phyloP scores from a whole-genome alignment of 2,113 vertebrate genomes.

The Barnardius zonarius region DNA sequence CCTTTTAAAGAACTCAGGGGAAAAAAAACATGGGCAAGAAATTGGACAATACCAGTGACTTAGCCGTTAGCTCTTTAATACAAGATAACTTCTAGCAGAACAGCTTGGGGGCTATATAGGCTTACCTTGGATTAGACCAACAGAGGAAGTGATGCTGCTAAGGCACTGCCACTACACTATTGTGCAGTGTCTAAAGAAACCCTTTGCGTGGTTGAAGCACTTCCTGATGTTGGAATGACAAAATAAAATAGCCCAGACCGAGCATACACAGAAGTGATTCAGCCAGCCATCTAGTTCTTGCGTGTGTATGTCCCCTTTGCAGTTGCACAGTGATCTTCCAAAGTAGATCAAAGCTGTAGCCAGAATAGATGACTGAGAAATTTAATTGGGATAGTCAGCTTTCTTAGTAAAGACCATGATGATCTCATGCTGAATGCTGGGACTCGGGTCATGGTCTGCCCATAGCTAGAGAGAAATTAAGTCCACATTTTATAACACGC shows the following conservation, averaged over 20 bases:
- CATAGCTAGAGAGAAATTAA: neutral
- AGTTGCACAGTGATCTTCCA: neutral
- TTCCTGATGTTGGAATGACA: neutral
- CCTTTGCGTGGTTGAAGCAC: neutral
- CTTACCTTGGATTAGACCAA: neutral
- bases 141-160: neutral
- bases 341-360: neutral
- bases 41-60: neutral
- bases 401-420: neutral
- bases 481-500: neutral
- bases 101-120: neutral
- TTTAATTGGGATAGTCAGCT: neutral
- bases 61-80: neutral
- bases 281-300: neutral
- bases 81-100: neutral
- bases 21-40: neutral
- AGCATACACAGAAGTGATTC: neutral
- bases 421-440: neutral
- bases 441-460: neutral
- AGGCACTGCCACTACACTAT: neutral
- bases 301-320: rapidly evolving
- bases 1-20: neutral
- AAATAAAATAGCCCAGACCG: neutral
- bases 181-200: neutral
- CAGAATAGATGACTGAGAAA: neutral